Evolutionary conservation across 2,888 invertebrate genomes (phyloP), one percentile per base, ranked within the genome.

Genomic region (Sphaeridia pumilis): DNA sequence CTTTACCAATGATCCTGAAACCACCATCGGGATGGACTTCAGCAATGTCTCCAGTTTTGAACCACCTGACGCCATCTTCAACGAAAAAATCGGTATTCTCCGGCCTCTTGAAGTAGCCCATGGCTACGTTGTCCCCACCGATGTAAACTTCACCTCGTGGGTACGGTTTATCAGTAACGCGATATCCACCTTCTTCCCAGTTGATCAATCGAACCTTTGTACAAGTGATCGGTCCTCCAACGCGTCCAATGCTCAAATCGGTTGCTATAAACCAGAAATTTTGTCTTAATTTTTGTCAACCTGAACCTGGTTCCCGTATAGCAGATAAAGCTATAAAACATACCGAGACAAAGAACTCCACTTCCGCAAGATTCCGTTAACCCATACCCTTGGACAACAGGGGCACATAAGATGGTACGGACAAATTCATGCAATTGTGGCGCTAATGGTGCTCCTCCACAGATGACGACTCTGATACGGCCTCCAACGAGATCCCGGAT

Each of bases 291-390:
- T 21, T 17, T 42, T 42, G 4, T 42, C 17, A 21, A 21, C 10
- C n/a, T n/a, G n/a, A n/a, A n/a, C n/a, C n/a, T n/a, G 14, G 17
- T 24, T n/a, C 4, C 14, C 4, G 12, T 49, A 14, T 7, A 26
- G 28, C 17, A 4, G 3, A 12, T 47, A 34, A 35, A 35, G 12
- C 47, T 35, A 26, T 34, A 21, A 24, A 5, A 54, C 55, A 55
- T 48, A 62, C 62, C 46, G 35, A 52, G 22, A 41, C 49, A 48
- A 34, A 64, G 55, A 48, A 58, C 60, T 46, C 93, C 95, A 67
- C 87, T 88, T 1, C 94, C 93, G 61, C 88, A 86, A 20, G 94
- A 93, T 78, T 98, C 97, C 0, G 97, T 98, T 59, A 97, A 79
- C 1, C 97, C 97, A 73, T 95, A 97, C 47, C 95, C 97, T 68